Evolutionary conservation across 2,113 vertebrate genomes (phyloP).

Genomic region (Sturnus vulgaris): DNA sequence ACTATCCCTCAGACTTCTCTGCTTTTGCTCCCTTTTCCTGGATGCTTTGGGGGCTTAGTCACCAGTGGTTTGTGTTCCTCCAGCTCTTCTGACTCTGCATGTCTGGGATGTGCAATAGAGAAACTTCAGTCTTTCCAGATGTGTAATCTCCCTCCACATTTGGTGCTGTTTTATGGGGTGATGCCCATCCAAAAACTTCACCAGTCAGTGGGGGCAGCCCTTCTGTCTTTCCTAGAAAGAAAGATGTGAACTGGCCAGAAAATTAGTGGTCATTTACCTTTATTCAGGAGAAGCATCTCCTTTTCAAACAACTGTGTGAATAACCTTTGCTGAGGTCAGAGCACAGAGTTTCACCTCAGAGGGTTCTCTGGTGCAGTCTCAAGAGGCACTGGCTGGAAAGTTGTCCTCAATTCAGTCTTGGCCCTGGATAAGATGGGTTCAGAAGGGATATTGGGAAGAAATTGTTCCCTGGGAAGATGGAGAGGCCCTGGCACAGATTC

Average conservation of each 20-base stretch:
- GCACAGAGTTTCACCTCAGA: not conserved
- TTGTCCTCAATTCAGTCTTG: not conserved
- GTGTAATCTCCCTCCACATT: not conserved
- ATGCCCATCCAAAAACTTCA: not conserved
- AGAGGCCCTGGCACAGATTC: not conserved
- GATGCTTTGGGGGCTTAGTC: not conserved
- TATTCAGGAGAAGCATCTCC: not conserved
- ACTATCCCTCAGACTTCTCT: not conserved
- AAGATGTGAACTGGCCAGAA: not conserved
- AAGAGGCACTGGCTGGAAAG: not conserved
- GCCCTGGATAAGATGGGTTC: not conserved
- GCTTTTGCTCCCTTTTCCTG: not conserved
- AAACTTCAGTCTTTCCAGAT: not conserved
- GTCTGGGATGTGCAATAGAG: not conserved
- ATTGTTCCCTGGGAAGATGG: rapidly evolving
- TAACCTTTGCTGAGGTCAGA: not conserved
- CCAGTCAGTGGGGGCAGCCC: not conserved
- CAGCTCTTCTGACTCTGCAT: not conserved
- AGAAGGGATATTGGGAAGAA: not conserved
- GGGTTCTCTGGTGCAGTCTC: not conserved
- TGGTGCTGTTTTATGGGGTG: not conserved
- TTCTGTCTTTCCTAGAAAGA: not conserved
- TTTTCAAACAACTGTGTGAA: not conserved
- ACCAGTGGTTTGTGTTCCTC: not conserved
- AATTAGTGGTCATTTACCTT: not conserved